Evolutionary conservation across 1,140 invertebrate species (phyloP), one percentile per base, ranked within the genome.

Genomic region (Cotesia chilonis): DNA sequence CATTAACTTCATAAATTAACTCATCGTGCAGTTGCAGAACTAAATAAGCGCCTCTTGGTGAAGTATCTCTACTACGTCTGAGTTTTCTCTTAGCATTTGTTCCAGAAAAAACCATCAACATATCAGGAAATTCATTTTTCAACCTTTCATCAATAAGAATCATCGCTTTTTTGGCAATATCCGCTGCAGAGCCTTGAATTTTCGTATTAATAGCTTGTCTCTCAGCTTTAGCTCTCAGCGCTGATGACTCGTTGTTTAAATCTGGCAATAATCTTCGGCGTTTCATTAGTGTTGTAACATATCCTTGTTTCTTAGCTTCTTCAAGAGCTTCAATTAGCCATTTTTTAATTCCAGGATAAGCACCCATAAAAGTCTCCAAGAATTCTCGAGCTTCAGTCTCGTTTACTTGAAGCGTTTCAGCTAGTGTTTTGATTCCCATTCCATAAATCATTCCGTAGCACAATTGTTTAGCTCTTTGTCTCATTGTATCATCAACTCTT

Each of bases 391-490:
- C 97, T 79, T 97, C 94, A 61, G 91, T 85, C 84, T 95, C 93
- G 3, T 89, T 88, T n/a, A 97, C 90, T 68, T 91, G 91, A 17
- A 99, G 85, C 68, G 92, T 90, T 72, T 96, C 93, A 0, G 92
- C 90, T n/a, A 99, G 87, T 1, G 94, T 90, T 80, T 92, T 94
- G 10, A 91, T 88, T 9, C 97, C 96, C 91, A 99, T 99, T n/a
- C 98, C 98, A 85, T 99, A 99, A 63, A 99, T 93, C 76, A 99
- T 96, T 6, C 96, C 98, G 87, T 99, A 99, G 79, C 96, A 98
- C 12, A 99, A 90, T 88, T 98, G 92, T 85, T 99, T 98, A 0
- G 96, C 94, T 79, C 93, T 92, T 78, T 96, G 94, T 60, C 97
- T 89, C 75, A 95, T 88, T 68, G 91, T 89, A 61, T 92, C 89